These are phyloP conservation scores for Columba livia DNA, from an alignment of 2,113 vertebrate species.

Conservation along the genomic window DNA sequence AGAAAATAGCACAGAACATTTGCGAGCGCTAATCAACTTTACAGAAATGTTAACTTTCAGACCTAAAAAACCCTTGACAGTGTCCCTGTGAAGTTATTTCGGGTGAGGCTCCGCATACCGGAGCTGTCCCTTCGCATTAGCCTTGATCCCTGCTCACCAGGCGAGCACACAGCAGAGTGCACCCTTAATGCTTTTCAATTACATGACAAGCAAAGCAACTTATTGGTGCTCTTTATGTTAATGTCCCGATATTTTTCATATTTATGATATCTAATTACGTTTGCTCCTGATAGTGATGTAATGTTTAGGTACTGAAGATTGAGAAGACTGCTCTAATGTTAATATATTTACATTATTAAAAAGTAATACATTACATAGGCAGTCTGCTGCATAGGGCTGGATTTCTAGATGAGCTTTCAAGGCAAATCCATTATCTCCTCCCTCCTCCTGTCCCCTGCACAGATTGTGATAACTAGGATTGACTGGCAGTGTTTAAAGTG, in stretches of 20 bases:
- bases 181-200: slow-evolving; percentile 54
- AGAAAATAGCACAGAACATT: slow-evolving; percentile 19
- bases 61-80: slow-evolving; percentile 25
- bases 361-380: slow-evolving; percentile 58
- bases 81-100: slow-evolving; percentile 48
- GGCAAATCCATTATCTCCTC: slow-evolving; percentile 67
- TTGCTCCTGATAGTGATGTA: slow-evolving; percentile 62
- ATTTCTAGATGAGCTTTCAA: slow-evolving; percentile 61
- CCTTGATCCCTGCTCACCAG: slow-evolving; percentile 4
- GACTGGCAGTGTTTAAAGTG: slow-evolving; percentile 58
- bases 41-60: slow-evolving; percentile 36
- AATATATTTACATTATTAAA: slow-evolving; percentile 74
- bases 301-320: slow-evolving; percentile 60
- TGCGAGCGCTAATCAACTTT: slow-evolving; percentile 23
- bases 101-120: slow-evolving; percentile 28
- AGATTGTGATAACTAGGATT: slow-evolving; percentile 59
- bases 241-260: slow-evolving; percentile 65
- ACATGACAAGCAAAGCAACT: slow-evolving; percentile 58
- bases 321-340: slow-evolving; percentile 59
- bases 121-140: slow-evolving; percentile 44
- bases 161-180: background rate
- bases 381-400: slow-evolving; percentile 22
- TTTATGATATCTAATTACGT: slow-evolving; percentile 72
- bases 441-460: slow-evolving; percentile 27
- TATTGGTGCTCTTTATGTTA: slow-evolving; percentile 46